Evolutionary conservation across 1,140 invertebrate species (phyloP).

Genomic region (Magallana ariakensis): DNA sequence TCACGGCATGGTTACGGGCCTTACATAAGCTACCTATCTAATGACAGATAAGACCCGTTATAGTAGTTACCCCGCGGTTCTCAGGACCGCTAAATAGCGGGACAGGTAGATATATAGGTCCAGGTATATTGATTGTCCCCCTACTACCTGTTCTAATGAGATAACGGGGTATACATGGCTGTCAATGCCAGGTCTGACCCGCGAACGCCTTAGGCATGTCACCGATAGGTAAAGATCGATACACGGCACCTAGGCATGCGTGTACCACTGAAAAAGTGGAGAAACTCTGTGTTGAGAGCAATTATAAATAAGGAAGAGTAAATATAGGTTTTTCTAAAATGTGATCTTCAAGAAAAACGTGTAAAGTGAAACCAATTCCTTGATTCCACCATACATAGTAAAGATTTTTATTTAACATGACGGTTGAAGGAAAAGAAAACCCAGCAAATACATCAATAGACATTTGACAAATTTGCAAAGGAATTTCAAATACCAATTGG

Average conservation of each 20-base stretch:
- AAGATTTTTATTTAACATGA: too few species aligned
- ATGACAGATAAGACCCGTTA: background rate
- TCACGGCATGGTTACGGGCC: background rate
- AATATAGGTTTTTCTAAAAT: too few species aligned
- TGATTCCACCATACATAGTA: too few species aligned
- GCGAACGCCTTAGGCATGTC: background rate
- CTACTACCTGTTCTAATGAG: background rate
- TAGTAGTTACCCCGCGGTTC: conserved; percentile 2
- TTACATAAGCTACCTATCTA: background rate
- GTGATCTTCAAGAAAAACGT: too few species aligned
- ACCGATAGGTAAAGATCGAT: background rate
- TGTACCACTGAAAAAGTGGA: too few species aligned
- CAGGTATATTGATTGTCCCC: conserved; percentile 23
- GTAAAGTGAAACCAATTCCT: too few species aligned
- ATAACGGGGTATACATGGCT: background rate
- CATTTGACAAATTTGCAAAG: too few species aligned
- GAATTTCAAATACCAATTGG: too few species aligned
- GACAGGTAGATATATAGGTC: conserved; percentile 18
- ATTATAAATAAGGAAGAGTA: too few species aligned
- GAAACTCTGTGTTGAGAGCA: too few species aligned
- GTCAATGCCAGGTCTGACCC: background rate
- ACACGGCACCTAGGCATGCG: background rate
- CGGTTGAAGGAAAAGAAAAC: too few species aligned
- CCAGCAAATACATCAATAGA: too few species aligned
- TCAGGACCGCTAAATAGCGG: background rate